Evolutionary conservation across 1,140 invertebrate genomes (phyloP), one percentile per base, ranked within the genome.

Genomic region (Drosophila repletoides): DNA sequence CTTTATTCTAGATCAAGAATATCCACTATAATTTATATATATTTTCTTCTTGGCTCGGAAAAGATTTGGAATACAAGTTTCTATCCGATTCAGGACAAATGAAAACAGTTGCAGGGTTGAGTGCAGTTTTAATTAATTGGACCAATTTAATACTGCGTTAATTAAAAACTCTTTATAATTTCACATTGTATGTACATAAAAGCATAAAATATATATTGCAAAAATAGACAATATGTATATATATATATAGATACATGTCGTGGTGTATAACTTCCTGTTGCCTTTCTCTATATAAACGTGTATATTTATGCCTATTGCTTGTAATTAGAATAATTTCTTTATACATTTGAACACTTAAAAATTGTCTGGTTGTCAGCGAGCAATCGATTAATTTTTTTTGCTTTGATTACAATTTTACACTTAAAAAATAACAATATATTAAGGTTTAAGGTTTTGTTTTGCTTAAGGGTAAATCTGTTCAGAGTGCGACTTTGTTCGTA

Each of bases 171-270:
- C 19, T 55, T 59, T 51, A 36, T 67, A 72, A 64, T 76, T 81
- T 72, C 72, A 76, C 67, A 40, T 58, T 58, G 63, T 66, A 74
- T 63, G 28, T 64, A 73, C 61, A 73, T 70, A 73, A 70, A 70
- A 64, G 66, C 79, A 81, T 77, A 84, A 84, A 73, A 74, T 70
- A 84, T 81, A 83, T 83, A 83, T 83, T 83, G 77, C 79, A 83
- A 83, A 83, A 83, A 83, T 84, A 68, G 65, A 77, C 55, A 19
- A 73, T 45, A 74, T 76, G 63, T 70, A 52, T 71, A 63, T 53
- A 76, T 51, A 53, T 60, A 58, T 49, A 2, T 55, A 60, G 52
- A 60, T 73, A 64, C 69, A 67, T 71, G 65, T 45, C 71, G 56
- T 81, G 41, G 48, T 67, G 73, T 71, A 74, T 70, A 77, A 58